Evolutionary conservation across 2,797 vertebrate species (phyloP), one percentile per base, ranked within the genome.

Genomic region (Trachops cirrhosus): DNA sequence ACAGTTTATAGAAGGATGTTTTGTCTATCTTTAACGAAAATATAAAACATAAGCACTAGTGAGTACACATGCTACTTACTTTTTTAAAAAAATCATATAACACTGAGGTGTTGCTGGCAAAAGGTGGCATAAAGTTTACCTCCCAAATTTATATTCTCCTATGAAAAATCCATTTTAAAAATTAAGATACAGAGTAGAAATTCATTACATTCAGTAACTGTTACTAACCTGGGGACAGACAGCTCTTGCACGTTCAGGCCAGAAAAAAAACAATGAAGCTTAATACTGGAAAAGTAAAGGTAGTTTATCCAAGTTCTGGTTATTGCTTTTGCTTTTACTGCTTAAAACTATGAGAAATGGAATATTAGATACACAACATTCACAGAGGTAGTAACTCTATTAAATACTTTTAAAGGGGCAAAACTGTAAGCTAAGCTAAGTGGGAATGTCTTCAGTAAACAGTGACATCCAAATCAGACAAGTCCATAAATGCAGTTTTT

Each of bases 261-360:
- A 62, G 52, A 57, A 89, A 93, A 62, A 82, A 87, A 89, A 52
- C 19, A 62, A 84, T 50, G 37, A 89, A 68, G 22, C 50, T 86
- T 41, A 41, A 59, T 78, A 59, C 0, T 91, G 37, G 6, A 70
- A 80, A 94, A 68, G n/a, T 48, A 37, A 74, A 94, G 32, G 39
- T 8, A 29, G 37, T 80, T 73, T 82, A 70, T 57, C 44, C 46
- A 89, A 74, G 21, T 86, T 92, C 75, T 79, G 32, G 54, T 46
- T 68, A 94, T 84, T 34, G 32, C 14, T 54, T 80, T 91, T 91
- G 54, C 37, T 94, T 91, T 86, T 86, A 86, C 73, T 73, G 19
- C 24, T 82, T 80, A 57, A 68, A 74, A 71, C 59, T 86, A 44
- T 12, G 82, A 26, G 46, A 82, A 85, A 21, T n/a, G 18, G 32